phyloP scores from a whole-genome alignment of 1,140 invertebrate species.

The Ctenoplectra terminalis region DNA sequence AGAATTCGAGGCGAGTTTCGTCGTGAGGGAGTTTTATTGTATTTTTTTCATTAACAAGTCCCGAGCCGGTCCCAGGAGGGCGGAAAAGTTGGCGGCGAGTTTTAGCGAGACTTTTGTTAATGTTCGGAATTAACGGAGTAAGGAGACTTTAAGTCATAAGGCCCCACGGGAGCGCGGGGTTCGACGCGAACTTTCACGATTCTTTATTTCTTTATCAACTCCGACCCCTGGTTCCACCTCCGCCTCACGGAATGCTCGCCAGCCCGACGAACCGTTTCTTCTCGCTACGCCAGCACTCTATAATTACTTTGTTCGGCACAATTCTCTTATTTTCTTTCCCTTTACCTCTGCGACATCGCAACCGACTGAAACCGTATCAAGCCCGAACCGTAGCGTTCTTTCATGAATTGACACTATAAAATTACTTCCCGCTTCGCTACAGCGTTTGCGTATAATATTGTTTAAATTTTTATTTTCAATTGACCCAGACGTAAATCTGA shows the following conservation, averaged over 20 bases:
- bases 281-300: constrained; percentile 60
- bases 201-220: constrained; percentile 83
- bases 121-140: constrained; percentile 83
- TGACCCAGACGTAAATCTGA: not conserved
- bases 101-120: constrained; percentile 83
- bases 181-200: constrained; percentile 82
- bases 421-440: constrained; percentile 4
- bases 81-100: constrained; percentile 78
- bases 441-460: no score
- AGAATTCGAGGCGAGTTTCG: constrained; percentile 66
- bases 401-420: not conserved
- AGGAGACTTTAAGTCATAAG: constrained; percentile 83
- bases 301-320: constrained; percentile 73
- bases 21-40: constrained; percentile 78
- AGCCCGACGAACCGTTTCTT: constrained; percentile 68
- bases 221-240: constrained; percentile 68
- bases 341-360: constrained; percentile 26
- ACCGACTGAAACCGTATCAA: not conserved
- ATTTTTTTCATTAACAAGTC: constrained; percentile 83
- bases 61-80: constrained; percentile 69
- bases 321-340: constrained; percentile 67
- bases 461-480: not conserved
- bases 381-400: not conserved
- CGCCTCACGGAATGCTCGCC: constrained; percentile 61
- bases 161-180: constrained; percentile 77